Evolutionary conservation across 2,888 invertebrate species (phyloP).

Genomic region (Microctonus hyperodae): DNA sequence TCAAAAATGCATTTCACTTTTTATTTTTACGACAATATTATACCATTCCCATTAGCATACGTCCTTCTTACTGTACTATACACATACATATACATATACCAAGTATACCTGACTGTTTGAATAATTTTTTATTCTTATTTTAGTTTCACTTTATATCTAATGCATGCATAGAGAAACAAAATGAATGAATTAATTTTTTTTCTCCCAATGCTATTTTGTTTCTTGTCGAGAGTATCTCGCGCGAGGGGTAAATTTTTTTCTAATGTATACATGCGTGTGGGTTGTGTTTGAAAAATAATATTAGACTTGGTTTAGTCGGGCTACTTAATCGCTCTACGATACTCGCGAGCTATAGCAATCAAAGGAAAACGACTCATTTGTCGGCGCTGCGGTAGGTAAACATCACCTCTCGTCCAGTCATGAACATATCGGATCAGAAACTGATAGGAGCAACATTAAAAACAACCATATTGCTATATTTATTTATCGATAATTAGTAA

Average conservation of each 20-base stretch:
- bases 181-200: too few relatives aligned
- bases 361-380: conserved; percentile 12
- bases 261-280: neutral
- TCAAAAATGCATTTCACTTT: conserved; percentile 8
- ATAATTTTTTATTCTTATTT: neutral
- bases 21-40: conserved; percentile 40
- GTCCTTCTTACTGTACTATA: conserved; percentile 40
- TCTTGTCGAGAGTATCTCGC: too few relatives aligned
- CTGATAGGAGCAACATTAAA: conserved; percentile 55
- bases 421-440: conserved; percentile 52
- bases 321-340: conserved; percentile 11
- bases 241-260: too few relatives aligned
- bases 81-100: neutral
- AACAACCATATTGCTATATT: conserved; percentile 46
- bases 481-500: too few relatives aligned
- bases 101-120: neutral
- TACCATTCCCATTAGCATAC: conserved; percentile 41
- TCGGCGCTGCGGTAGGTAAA: conserved; percentile 55
- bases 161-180: neutral
- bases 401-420: conserved; percentile 44
- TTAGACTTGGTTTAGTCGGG: neutral
- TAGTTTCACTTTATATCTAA: neutral
- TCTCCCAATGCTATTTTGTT: too few relatives aligned
- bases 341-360: conserved; percentile 11
- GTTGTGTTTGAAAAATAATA: neutral